A percentile compares a stretch with the other conserved stretches of the same genome.
Conservation (phyloP, 64 coral and sea anemone species). For the Pachyseris speciosa region DNA sequence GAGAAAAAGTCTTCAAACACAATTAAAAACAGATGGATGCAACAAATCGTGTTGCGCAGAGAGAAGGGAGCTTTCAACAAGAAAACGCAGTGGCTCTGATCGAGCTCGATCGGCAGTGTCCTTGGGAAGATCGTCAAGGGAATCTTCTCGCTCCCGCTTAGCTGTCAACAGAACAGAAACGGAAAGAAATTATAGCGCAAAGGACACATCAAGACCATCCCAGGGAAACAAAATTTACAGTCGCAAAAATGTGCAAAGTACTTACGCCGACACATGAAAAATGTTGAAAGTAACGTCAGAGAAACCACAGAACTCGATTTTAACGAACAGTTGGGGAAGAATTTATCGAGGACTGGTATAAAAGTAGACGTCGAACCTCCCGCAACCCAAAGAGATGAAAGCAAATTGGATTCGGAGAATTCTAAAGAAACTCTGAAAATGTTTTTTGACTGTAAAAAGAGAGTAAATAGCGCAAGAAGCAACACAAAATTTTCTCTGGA, state of each 20-base stretch:
- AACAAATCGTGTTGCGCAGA: neutral
- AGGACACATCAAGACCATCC: neutral
- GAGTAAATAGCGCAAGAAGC: neutral
- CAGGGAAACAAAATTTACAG: neutral
- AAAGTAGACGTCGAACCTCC: neutral
- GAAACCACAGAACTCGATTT: neutral
- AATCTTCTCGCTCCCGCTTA: neutral
- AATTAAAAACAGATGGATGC: neutral
- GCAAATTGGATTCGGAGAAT: neutral
- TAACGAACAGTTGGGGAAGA: neutral
- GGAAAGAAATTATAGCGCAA: neutral
- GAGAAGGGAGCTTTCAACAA: neutral
- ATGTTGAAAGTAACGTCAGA: neutral
- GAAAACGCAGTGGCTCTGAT: neutral
- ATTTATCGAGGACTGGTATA: no score
- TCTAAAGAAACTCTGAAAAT: neutral
- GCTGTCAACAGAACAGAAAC: neutral
- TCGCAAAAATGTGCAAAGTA: neutral
- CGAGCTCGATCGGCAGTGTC: neutral
- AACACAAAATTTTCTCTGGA: neutral
- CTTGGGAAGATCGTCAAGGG: neutral
- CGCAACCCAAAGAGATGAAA: neutral
- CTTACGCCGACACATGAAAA: slow-evolving; percentile 51
- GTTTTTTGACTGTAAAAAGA: neutral
- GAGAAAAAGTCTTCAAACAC: neutral